Evolutionary conservation across 1,140 invertebrate genomes (phyloP).

Genomic region (Cydia amplana): DNA sequence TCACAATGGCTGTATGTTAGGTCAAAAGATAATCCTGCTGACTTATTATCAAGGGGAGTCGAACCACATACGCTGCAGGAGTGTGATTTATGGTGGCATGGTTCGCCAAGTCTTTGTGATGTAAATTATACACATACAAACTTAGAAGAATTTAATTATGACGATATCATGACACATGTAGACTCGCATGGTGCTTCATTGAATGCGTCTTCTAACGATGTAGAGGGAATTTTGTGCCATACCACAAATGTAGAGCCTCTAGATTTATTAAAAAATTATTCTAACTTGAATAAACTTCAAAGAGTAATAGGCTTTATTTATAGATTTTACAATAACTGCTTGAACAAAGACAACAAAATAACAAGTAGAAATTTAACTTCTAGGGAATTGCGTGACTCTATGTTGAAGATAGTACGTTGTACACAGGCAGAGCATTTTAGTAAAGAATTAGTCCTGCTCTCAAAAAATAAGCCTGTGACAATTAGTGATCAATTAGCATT

Average conservation of each 20-base stretch:
- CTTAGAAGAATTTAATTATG: not conserved
- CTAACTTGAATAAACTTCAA: conserved; percentile 9
- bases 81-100: conserved; percentile 45
- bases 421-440: too few relatives aligned
- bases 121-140: conserved; percentile 1
- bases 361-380: too few relatives aligned
- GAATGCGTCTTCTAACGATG: not conserved
- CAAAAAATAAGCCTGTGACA: too few relatives aligned
- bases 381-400: too few relatives aligned
- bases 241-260: conserved; percentile 9
- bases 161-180: not conserved
- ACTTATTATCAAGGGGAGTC: conserved; percentile 39
- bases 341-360: too few relatives aligned
- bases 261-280: conserved; percentile 16
- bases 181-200: not conserved
- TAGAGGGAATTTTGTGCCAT: conserved; percentile 9
- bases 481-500: too few relatives aligned
- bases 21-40: conserved; percentile 41
- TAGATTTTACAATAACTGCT: not conserved
- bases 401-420: too few relatives aligned
- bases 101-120: conserved; percentile 31
- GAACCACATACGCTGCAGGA: conserved; percentile 35
- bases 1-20: conserved; percentile 34
- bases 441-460: too few relatives aligned
- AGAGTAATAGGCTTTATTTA: conserved; percentile 13